Evolutionary conservation across 1,140 invertebrate species (phyloP).

Genomic region (Brachionus manjavacas): DNA sequence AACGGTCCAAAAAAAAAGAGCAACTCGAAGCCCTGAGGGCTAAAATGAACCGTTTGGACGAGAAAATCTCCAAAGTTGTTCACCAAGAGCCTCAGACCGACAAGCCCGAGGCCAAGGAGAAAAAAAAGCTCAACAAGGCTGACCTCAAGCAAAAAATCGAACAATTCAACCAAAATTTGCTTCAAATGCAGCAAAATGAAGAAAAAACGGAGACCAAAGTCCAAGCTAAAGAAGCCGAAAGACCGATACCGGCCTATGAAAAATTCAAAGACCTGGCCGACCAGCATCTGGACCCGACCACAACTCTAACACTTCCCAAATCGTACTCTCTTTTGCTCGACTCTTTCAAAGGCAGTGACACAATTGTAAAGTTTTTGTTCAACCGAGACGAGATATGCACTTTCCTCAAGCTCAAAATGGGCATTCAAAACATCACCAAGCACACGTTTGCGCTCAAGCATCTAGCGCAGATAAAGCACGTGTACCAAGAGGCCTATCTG

Average conservation of each 20-base stretch:
- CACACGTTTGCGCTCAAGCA: neutral
- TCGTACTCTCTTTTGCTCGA: neutral
- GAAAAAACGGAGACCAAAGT: neutral
- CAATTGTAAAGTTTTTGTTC: conserved; percentile 38
- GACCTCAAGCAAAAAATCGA: conserved; percentile 36
- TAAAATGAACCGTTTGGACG: conserved; percentile 11
- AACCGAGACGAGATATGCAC: conserved; percentile 35
- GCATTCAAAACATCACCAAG: conserved; percentile 37
- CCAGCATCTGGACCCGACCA: neutral
- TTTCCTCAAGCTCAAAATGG: conserved; percentile 36
- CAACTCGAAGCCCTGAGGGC: conserved; percentile 26
- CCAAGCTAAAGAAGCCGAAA: neutral
- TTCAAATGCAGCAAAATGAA: neutral
- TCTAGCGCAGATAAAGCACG: conserved; percentile 9
- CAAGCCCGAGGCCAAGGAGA: neutral
- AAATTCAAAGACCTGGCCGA: conserved; percentile 29
- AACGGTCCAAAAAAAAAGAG: neutral
- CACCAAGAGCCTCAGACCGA: neutral
- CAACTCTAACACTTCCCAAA: conserved; percentile 10
- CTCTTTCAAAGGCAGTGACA: conserved; percentile 36
- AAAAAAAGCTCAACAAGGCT: conserved; percentile 29
- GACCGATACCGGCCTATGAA: conserved; percentile 16
- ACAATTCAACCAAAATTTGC: conserved; percentile 32
- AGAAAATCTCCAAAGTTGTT: neutral
- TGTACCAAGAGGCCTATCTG: conserved; percentile 6